Conservation (phyloP, 2,797 vertebrate species). For the Threskiornis aethiopicus region DNA sequence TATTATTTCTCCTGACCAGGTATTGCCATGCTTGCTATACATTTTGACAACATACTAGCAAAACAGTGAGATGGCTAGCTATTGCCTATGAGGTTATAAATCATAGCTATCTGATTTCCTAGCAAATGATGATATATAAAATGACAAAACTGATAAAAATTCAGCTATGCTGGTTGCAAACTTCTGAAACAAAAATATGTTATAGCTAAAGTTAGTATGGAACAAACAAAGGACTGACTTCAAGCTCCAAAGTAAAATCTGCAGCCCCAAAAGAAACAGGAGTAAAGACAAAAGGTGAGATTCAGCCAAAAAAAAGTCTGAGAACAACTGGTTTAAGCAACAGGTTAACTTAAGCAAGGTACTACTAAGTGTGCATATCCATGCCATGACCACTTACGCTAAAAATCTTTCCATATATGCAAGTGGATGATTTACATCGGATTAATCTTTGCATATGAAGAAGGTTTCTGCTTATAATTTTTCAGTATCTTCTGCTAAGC, state of each 20-base stretch:
- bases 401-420: neutral
- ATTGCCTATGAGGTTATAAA: neutral
- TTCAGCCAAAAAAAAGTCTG: neutral
- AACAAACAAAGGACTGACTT: neutral
- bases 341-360: neutral
- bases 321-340: neutral
- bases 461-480: neutral
- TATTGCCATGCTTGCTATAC: neutral
- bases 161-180: neutral
- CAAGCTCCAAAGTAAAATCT: neutral
- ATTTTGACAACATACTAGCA: neutral
- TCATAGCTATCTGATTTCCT: neutral
- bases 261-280: neutral
- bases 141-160: neutral
- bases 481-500: neutral
- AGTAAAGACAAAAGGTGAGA: neutral
- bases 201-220: neutral
- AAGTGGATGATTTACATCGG: neutral
- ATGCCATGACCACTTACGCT: rapidly evolving
- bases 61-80: neutral
- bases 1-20: neutral
- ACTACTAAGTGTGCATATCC: neutral
- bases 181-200: neutral
- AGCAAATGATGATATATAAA: neutral
- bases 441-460: neutral